phyloP scores from a whole-genome alignment of 2,888 invertebrate genomes.

The Lysandra bellargus region DNA sequence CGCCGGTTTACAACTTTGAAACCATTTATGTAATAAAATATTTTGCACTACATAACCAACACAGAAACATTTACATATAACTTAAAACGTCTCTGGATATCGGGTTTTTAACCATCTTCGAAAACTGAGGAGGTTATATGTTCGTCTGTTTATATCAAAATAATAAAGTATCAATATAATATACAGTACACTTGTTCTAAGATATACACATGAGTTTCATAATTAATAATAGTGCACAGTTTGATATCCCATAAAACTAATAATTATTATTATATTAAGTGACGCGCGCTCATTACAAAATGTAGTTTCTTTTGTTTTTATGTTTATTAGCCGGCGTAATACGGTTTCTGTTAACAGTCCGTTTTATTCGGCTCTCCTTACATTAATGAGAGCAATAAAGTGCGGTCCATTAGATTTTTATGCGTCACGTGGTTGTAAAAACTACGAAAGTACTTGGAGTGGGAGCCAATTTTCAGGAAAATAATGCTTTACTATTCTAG shows the following conservation, averaged over 20 bases:
- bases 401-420: slow-evolving; percentile 17
- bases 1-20: no score
- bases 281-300: slow-evolving; percentile 3
- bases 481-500: background rate
- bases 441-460: background rate
- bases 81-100: no score
- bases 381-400: slow-evolving; percentile 23
- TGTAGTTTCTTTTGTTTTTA: slow-evolving; percentile 15
- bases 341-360: slow-evolving; percentile 27
- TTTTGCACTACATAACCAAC: background rate
- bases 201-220: no score
- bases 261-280: background rate
- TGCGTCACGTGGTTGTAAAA: slow-evolving; percentile 23
- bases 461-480: background rate
- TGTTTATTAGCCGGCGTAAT: slow-evolving; percentile 25
- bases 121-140: no score
- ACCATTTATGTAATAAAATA: background rate
- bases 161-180: no score
- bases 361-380: slow-evolving; percentile 23
- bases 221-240: no score
- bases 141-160: no score
- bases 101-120: no score
- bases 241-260: background rate
- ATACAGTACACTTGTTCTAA: no score
- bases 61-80: background rate